Evolutionary conservation across 2,797 vertebrate genomes (phyloP).

Genomic region (Sebastes flavidus): DNA sequence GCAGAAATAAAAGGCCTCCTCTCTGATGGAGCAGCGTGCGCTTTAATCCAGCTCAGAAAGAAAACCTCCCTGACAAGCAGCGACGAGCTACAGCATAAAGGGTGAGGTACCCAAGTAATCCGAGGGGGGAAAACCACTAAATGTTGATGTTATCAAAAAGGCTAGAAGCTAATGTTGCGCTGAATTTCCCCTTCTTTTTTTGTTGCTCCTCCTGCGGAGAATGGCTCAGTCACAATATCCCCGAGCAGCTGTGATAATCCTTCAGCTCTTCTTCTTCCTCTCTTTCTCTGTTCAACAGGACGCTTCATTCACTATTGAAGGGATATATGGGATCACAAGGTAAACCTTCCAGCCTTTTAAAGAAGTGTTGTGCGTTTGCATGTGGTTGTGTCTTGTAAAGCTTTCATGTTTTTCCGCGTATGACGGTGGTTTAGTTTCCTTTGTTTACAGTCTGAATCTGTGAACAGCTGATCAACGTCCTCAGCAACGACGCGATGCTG

Average conservation of each 20-base stretch:
- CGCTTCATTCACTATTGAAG: conserved; percentile 73
- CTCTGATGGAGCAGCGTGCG: conserved; percentile 55
- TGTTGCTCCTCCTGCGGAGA: conserved; percentile 15
- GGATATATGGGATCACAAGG: conserved; percentile 89
- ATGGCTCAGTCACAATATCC: conserved; percentile 23
- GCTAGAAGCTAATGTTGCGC: conserved; percentile 28
- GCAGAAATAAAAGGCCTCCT: conserved; percentile 63
- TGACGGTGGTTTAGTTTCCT: conserved; percentile 56
- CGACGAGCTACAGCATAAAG: conserved; percentile 66
- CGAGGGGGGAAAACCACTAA: neutral
- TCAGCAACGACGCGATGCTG: conserved; percentile 46
- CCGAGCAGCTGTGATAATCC: conserved; percentile 38
- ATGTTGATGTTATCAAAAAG: neutral
- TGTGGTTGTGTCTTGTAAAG: conserved; percentile 4
- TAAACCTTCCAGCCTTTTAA: conserved; percentile 48
- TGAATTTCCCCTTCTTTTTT: neutral
- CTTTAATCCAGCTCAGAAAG: conserved; percentile 57
- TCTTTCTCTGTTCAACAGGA: conserved; percentile 76
- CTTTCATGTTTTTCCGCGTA: conserved; percentile 2
- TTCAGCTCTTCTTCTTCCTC: conserved; percentile 47
- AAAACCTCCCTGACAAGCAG: conserved; percentile 56
- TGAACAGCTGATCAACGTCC: conserved; percentile 74
- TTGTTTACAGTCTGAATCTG: conserved; percentile 81
- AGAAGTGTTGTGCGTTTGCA: conserved; percentile 21
- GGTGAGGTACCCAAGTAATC: conserved; percentile 64